Evolutionary conservation across 1,140 invertebrate genomes (phyloP), one percentile per base, ranked within the genome.

Genomic region (Drosophila punjabiensis): DNA sequence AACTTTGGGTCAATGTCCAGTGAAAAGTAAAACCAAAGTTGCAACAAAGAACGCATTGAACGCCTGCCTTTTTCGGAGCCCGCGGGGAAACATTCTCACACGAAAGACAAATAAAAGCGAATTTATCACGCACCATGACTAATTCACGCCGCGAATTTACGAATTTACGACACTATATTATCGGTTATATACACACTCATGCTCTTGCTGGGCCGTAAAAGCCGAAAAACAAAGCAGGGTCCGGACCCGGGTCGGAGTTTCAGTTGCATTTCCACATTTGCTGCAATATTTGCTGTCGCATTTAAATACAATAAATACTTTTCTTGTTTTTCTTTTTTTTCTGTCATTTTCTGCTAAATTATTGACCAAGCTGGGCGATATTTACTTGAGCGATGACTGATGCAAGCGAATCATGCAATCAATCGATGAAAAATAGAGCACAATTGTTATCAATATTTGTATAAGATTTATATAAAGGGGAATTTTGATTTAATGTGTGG

Each of bases 61-160:
- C 5, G 5, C 48, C 56, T n/a, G 16, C 52, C 69, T 48, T 45
- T 68, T 64, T n/a, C 14, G 58, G 33, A 24, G 39, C 16, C 14
- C 47, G 24, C 62, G 53, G 59, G 66, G 73, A 81, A 71, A 68
- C 73, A 88, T 89, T 88, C 85, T 81, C 85, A 89, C 85, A 89
- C 84, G 84, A 89, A 89, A 85, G 78, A 71, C 82, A 90, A 90
- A 89, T 89, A 89, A 89, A 90, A 82, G 82, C 69, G 71, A 82
- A 89, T 89, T 89, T 89, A 90, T 89, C 79, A 89, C 86, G 86
- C 86, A 90, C 65, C 82, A 79, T 89, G 86, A 89, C 86, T 89
- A 89, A 89, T 90, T 76, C 65, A 41, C 53, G 33, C 33, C 33
- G 52, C 60, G 32, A 74, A 90, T 89, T 90, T 90, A 89, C 60